A percentile compares a stretch with the other conserved stretches of the same genome.
phyloP scores from a whole-genome alignment of 2,797 vertebrate species.

The Bovichtus diacanthus region DNA sequence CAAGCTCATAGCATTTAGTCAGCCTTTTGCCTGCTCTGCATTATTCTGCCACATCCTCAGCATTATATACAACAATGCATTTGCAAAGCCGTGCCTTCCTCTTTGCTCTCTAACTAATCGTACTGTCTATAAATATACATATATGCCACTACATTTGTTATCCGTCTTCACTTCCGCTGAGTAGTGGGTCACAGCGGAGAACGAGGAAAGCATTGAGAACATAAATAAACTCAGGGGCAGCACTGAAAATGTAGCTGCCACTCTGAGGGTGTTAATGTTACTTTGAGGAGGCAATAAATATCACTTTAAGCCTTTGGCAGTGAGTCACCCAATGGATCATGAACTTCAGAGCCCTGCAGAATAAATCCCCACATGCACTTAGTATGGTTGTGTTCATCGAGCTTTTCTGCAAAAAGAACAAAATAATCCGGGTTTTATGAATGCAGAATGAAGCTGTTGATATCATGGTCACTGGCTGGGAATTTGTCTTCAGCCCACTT shows the following conservation, averaged over 20 bases:
- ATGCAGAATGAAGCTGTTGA: constrained; percentile 14
- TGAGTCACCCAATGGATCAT: constrained; percentile 48
- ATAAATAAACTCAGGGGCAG: constrained; percentile 39
- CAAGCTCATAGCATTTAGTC: background rate
- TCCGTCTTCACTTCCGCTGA: constrained; percentile 40
- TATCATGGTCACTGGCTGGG: background rate
- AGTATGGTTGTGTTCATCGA: constrained; percentile 8
- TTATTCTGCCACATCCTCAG: constrained; percentile 42
- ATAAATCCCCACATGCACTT: constrained; percentile 20
- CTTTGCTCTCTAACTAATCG: constrained; percentile 34
- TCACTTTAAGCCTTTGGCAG: constrained; percentile 33
- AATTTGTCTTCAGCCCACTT: background rate
- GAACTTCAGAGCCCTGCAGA: constrained; percentile 26
- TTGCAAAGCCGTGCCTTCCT: constrained; percentile 34
- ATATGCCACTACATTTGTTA: constrained; percentile 43
- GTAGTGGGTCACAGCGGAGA: constrained; percentile 38
- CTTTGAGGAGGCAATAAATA: constrained; percentile 53
- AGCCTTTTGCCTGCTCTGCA: constrained; percentile 27
- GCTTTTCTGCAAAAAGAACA: constrained; percentile 11
- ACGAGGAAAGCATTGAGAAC: constrained; percentile 46
- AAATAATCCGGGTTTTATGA: constrained; percentile 2
- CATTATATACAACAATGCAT: constrained; percentile 34
- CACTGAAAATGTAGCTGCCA: constrained; percentile 15
- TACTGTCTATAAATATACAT: constrained; percentile 47
- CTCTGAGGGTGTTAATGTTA: constrained; percentile 39